phyloP scores from a whole-genome alignment of 2,888 invertebrate species.

The Tenodera sinensis region DNA sequence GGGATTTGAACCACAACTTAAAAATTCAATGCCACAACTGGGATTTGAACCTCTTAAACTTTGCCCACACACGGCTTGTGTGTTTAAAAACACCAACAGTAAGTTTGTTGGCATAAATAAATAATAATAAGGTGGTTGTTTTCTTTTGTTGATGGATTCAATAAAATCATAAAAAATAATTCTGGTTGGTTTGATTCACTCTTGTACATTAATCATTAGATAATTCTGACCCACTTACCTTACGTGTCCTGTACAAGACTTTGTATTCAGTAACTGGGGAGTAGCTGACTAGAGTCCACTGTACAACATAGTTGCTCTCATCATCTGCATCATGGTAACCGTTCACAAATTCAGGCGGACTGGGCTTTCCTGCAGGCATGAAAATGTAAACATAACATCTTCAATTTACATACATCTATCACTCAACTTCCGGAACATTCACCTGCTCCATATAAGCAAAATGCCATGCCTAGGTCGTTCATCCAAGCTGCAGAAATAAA shows the following conservation, averaged over 20 bases:
- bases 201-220: too few species aligned
- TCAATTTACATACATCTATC: background rate
- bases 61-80: too few species aligned
- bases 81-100: too few species aligned
- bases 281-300: background rate
- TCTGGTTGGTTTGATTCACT: too few species aligned
- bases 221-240: background rate
- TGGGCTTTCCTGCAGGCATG: background rate
- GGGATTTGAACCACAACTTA: too few species aligned
- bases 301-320: background rate
- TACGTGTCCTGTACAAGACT: background rate
- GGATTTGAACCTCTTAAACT: too few species aligned
- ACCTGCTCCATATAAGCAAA: background rate
- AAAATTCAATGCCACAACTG: too few species aligned
- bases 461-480: background rate
- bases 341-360: background rate
- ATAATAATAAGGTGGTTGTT: too few species aligned
- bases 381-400: background rate
- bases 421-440: background rate
- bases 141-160: too few species aligned
- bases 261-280: background rate
- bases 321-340: background rate
- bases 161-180: too few species aligned
- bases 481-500: background rate
- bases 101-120: too few species aligned